These are phyloP conservation scores for Pristis pectinata DNA, from an alignment of 2,797 vertebrate genomes.

Conservation along the genomic window DNA sequence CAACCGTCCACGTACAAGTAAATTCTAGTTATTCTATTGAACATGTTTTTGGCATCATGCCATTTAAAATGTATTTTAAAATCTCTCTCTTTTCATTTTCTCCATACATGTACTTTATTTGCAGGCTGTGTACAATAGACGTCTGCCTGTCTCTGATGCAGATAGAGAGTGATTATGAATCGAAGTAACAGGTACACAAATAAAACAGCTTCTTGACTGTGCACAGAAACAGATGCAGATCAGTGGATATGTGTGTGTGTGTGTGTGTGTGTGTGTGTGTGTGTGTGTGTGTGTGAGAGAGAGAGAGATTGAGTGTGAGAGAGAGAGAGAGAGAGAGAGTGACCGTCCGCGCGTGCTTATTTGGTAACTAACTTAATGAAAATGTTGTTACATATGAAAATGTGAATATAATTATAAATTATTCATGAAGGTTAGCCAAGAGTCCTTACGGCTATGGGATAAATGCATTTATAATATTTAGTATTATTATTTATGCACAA, in stretches of 20 bases:
- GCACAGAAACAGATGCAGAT: not conserved
- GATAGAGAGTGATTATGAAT: not conserved
- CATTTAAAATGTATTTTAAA: not conserved
- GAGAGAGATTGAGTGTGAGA: too few species aligned
- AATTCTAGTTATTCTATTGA: not conserved
- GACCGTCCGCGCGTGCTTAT: too few species aligned
- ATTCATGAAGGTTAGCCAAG: slow-evolving; percentile 23
- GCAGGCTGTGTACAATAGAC: not conserved
- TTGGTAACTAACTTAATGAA: not conserved
- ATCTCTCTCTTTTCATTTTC: not conserved
- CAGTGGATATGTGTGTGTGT: not conserved
- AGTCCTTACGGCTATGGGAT: not conserved
- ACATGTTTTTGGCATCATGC: not conserved
- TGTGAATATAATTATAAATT: slow-evolving; percentile 12
- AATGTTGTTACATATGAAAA: not conserved
- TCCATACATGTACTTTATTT: not conserved
- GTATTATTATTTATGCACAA: slow-evolving; percentile 30
- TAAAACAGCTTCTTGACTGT: not conserved
- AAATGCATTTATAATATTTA: slow-evolving; percentile 33
- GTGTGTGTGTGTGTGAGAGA: too few species aligned
- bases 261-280: not conserved
- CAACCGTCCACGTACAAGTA: not conserved
- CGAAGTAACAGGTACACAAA: not conserved
- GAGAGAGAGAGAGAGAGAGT: too few species aligned
- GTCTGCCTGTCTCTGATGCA: not conserved